Evolutionary conservation across 2,888 invertebrate genomes (phyloP), one percentile per base, ranked within the genome.

Genomic region (Dryobota labecula): DNA sequence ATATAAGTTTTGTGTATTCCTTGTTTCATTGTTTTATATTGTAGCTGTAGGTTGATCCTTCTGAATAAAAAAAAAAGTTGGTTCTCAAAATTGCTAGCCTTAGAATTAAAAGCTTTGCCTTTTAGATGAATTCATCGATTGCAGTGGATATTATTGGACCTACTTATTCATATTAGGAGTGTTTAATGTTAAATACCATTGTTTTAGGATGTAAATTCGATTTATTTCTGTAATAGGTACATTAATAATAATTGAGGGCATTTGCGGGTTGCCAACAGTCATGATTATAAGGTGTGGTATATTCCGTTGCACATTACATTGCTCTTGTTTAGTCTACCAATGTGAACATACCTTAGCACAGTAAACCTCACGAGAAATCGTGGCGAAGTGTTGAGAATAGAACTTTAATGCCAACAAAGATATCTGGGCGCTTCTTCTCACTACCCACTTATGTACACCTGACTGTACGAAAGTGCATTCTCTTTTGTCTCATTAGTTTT

Each of bases 331-430:
- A 27, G 27, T 54, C 7, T 20, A 24, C 45, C 63, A 64, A 41
- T 74, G 47, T 79, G 51, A 13, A 61, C 41, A 24, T 18, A 49
- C 18, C 81, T 45, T 65, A 47, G 51, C 70, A 66, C 57, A 49
- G 76, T 76, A 70, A 77, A 73, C 76, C 84, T 87, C 91, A 90
- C 89, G 91, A 91, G 85, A 89, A 90, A 87, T 90, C 90, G 91
- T 91, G 90, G 86, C 51, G 45, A 53, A 73, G 70, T 56, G 78
- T 70, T 61, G 63, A 65, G 80, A 67, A 80, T 70, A 70, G 36
- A 56, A 65, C 53, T 60, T 66, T 57, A 57, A 51, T 68, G 61
- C 79, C 68, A 65, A 57, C 24, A 20, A 27, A 20, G 51, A 8
- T 73, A 69, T 69, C 79, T 66, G 49, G 61, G 54, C 36, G 61